Evolutionary conservation across 2,888 invertebrate species (phyloP), one percentile per base, ranked within the genome.

Genomic region (Isoperla grammatica): DNA sequence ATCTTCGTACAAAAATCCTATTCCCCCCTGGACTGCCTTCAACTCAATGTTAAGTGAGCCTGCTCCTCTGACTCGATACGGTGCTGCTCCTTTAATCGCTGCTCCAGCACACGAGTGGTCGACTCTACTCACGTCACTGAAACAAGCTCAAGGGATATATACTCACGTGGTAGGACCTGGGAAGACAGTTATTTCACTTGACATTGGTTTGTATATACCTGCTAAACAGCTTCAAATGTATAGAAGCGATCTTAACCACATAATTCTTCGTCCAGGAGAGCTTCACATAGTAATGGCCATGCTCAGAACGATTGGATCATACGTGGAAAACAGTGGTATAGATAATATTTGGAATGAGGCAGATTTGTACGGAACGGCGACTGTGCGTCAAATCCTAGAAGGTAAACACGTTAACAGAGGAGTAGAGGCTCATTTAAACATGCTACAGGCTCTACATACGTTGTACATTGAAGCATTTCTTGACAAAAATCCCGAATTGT

Each of bases 231-330:
- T 56, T 1, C 35, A 23, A n/a, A 56, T 45, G 23, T 13, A 17
- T 17, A 1, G 45, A n/a, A 43, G 6, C 11, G 45, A 45, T 49
- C 19, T 13, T 11, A 40, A 55, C 46, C 17, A 45, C 57, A 61
- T 17, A 56, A 59, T 39, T 59, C 59, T 37, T 40, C 59, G 48
- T 55, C 56, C 48, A 62, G 46, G 54, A 49, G 59, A 48, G 61
- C 59, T 54, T 57, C 64, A 42, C 39, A 46, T 11, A 59, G 40
- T 42, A 6, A 19, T 55, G 55, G 20, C 55, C 2, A 39, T 55
- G 55, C 15, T 55, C 13, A 12, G 55, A 4, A 13, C 17, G 6
- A 55, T 55, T 42, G 42, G 42, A 42, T 20, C 23, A 3, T 56
- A 45, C 8, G 13, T 46, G 19, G 45, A 56, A n/a, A 46, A 17